Percentiles rank a stretch among this genome's conserved stretches.
Conservation (phyloP, 2,888 invertebrate genomes). For the Harpalus rufipes region DNA sequence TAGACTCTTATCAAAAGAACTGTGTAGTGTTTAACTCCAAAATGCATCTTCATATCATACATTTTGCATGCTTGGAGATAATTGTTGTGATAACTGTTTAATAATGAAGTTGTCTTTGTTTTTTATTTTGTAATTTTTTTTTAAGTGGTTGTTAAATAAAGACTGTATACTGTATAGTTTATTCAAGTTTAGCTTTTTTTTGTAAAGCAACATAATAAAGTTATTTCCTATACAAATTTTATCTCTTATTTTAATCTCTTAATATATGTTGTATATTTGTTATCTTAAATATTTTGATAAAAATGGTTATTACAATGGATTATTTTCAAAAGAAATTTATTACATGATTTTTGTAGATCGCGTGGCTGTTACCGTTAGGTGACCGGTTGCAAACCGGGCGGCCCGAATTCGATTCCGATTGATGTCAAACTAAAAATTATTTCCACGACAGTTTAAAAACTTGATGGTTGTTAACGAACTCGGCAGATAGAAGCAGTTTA, state of each 20-base stretch:
- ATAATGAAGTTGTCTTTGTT: slow-evolving; percentile 6
- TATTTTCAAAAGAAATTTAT: too few species aligned
- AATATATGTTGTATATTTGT: neutral
- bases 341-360: too few species aligned
- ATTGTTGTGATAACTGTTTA: slow-evolving; percentile 37
- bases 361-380: too few species aligned
- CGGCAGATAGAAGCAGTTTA: too few species aligned
- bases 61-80: slow-evolving; percentile 1
- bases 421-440: too few species aligned
- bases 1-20: neutral
- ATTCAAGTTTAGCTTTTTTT: slow-evolving; percentile 16
- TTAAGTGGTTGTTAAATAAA: slow-evolving; percentile 36
- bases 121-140: slow-evolving; percentile 6
- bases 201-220: slow-evolving; percentile 26
- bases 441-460: too few species aligned
- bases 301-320: too few species aligned
- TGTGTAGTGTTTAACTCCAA: neutral
- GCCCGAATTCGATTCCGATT: too few species aligned
- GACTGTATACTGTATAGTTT: slow-evolving; percentile 49
- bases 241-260: neutral
- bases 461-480: too few species aligned
- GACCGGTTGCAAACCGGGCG: too few species aligned
- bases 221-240: slow-evolving; percentile 28
- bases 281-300: too few species aligned
- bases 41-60: neutral